These are phyloP conservation scores for Tetramorium alpestre DNA, from an alignment of 1,140 invertebrate species.

Conservation along the genomic window DNA sequence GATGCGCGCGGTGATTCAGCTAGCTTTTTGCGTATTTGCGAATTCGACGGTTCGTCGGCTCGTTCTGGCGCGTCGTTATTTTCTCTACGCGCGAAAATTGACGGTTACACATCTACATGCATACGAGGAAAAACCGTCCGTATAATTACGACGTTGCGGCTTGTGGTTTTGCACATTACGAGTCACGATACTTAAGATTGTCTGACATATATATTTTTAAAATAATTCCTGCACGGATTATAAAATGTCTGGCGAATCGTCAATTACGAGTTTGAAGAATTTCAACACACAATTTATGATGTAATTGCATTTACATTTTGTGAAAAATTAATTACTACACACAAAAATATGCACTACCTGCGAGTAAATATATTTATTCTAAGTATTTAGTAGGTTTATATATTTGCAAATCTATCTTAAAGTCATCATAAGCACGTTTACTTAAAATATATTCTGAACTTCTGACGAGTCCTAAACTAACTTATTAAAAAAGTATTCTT, in stretches of 20 bases:
- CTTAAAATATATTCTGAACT: too few species aligned
- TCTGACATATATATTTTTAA: too few species aligned
- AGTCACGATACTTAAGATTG: neutral
- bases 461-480: too few species aligned
- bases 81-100: constrained; percentile 13
- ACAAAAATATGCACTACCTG: too few species aligned
- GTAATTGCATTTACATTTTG: neutral
- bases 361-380: too few species aligned
- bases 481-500: too few species aligned
- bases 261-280: neutral
- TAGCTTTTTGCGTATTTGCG: constrained; percentile 41
- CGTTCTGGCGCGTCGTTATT: neutral
- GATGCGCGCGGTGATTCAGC: constrained; percentile 46
- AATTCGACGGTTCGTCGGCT: constrained; percentile 38
- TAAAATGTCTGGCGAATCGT: neutral
- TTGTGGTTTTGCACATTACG: neutral
- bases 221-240: neutral
- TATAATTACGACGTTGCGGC: constrained; percentile 15
- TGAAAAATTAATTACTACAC: neutral
- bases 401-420: too few species aligned
- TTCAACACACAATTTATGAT: neutral
- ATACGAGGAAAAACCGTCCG: neutral
- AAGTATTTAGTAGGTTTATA: too few species aligned
- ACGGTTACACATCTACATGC: neutral
- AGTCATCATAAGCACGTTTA: too few species aligned